A percentile compares a stretch with the other conserved stretches of the same genome.
Conservation (phyloP, 2,797 vertebrate species). For the Taeniopygia guttata region DNA sequence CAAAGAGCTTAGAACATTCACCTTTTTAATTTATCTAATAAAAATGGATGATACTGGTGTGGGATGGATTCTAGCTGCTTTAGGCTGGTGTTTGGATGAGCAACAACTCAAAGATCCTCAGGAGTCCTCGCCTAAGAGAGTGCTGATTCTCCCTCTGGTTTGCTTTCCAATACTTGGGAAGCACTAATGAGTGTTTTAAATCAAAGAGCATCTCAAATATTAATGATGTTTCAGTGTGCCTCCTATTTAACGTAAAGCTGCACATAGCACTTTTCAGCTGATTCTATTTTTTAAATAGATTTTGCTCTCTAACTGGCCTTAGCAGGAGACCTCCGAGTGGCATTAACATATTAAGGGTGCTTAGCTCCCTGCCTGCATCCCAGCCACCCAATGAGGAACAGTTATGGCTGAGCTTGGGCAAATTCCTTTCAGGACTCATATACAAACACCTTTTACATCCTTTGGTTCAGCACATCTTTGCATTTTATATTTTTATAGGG, state of each 20-base stretch:
- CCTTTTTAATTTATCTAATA: constrained; percentile 53
- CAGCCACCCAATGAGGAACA: constrained; percentile 23
- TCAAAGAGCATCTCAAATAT: constrained; percentile 48
- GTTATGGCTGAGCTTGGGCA: not conserved
- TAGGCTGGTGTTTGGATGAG: constrained; percentile 22
- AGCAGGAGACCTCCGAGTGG: not conserved
- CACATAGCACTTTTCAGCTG: not conserved
- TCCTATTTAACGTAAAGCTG: constrained; percentile 30
- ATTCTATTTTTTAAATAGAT: not conserved
- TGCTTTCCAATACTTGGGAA: constrained; percentile 58
- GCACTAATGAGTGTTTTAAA: constrained; percentile 62
- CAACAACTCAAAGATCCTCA: constrained; percentile 51
- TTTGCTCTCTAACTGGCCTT: not conserved
- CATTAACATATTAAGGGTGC: constrained; percentile 21
- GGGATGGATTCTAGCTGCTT: constrained; percentile 22
- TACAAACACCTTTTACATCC: constrained; percentile 41
- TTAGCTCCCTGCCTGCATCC: constrained; percentile 32
- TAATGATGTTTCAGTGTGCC: constrained; percentile 36
- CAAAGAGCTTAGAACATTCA: constrained; percentile 32
- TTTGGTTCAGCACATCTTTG: constrained; percentile 30
- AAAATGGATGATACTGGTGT: not conserved
- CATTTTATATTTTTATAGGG: constrained; percentile 58
- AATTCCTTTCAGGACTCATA: constrained; percentile 38
- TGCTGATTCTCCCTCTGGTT: constrained; percentile 48
- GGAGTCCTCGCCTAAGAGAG: constrained; percentile 30